Evolutionary conservation across 2,888 invertebrate genomes (phyloP).

Genomic region (Drosophila suboccidentalis): DNA sequence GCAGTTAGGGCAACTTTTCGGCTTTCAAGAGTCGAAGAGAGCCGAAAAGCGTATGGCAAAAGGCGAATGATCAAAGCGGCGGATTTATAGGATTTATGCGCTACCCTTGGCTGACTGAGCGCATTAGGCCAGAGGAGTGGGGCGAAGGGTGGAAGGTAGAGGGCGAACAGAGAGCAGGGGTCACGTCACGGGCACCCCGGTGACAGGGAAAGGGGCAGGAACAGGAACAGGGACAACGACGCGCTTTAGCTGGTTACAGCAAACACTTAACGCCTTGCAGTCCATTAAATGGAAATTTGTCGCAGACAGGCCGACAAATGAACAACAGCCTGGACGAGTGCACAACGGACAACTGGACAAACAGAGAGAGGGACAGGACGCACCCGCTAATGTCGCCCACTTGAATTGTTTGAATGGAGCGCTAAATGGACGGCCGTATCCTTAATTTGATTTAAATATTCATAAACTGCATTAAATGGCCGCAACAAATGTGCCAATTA

Average conservation of each 20-base stretch:
- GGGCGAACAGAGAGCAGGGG: neutral
- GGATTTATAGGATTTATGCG: slow-evolving; percentile 78
- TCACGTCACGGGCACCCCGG: slow-evolving; percentile 2
- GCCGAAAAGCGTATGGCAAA: slow-evolving; percentile 53
- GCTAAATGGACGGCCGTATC: slow-evolving; percentile 66
- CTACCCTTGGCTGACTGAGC: slow-evolving; percentile 73
- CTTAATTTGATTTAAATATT: slow-evolving; percentile 82
- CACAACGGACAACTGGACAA: slow-evolving; percentile 26
- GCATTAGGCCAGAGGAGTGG: slow-evolving; percentile 58
- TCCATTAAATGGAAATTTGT: slow-evolving; percentile 80
- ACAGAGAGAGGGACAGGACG: neutral
- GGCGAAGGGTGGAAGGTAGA: neutral
- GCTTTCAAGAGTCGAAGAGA: slow-evolving; percentile 50
- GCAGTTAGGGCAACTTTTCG: slow-evolving; percentile 69
- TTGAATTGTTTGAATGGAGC: slow-evolving; percentile 50
- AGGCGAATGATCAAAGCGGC: slow-evolving; percentile 76
- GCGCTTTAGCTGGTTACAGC: slow-evolving; percentile 68
- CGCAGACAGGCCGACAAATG: slow-evolving; percentile 49
- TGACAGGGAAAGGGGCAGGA: neutral
- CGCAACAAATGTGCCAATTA: slow-evolving; percentile 73
- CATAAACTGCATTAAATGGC: slow-evolving; percentile 80
- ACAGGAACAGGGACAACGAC: neutral
- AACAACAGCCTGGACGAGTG: slow-evolving; percentile 31
- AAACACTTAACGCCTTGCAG: slow-evolving; percentile 81
- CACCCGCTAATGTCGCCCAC: slow-evolving; percentile 10